Percentiles rank a stretch among this genome's conserved stretches.
phyloP scores from a whole-genome alignment of 2,888 invertebrate genomes.

The Oscheius sp. region DNA sequence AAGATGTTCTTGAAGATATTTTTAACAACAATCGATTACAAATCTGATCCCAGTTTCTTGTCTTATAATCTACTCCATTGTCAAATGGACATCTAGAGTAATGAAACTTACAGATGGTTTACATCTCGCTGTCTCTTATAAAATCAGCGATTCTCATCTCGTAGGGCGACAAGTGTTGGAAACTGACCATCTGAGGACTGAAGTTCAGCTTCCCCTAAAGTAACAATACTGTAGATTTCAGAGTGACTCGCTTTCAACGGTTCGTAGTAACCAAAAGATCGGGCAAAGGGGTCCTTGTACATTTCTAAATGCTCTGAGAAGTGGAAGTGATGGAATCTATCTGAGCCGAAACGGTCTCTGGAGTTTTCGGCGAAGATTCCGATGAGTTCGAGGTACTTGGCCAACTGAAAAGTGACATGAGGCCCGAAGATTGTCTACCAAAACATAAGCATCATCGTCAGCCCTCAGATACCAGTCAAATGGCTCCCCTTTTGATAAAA shows the following conservation, averaged over 20 bases:
- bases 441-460: slow-evolving; percentile 65
- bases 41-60: too few relatives aligned
- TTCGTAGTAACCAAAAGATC: slow-evolving; percentile 52
- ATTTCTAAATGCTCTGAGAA: slow-evolving; percentile 54
- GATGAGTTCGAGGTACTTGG: slow-evolving; percentile 59
- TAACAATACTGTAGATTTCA: neutral
- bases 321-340: slow-evolving; percentile 64
- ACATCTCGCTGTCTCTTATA: slow-evolving; percentile 17
- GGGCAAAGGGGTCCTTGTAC: slow-evolving; percentile 47
- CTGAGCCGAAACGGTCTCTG: slow-evolving; percentile 58
- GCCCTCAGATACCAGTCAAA: slow-evolving; percentile 68
- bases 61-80: too few relatives aligned
- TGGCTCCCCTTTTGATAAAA: neutral
- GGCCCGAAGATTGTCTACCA: slow-evolving; percentile 61
- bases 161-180: slow-evolving; percentile 67
- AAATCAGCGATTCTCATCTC: slow-evolving; percentile 65
- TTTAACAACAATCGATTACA: too few relatives aligned
- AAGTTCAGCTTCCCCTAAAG: slow-evolving; percentile 54
- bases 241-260: slow-evolving; percentile 38
- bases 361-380: slow-evolving; percentile 61
- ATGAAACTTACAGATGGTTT: too few relatives aligned
- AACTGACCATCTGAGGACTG: slow-evolving; percentile 61
- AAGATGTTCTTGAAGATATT: too few relatives aligned
- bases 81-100: too few relatives aligned
- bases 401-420: slow-evolving; percentile 40